These are phyloP conservation scores for Oncorhynchus clarkii DNA, from an alignment of 2,113 vertebrate species.

Conservation along the genomic window DNA sequence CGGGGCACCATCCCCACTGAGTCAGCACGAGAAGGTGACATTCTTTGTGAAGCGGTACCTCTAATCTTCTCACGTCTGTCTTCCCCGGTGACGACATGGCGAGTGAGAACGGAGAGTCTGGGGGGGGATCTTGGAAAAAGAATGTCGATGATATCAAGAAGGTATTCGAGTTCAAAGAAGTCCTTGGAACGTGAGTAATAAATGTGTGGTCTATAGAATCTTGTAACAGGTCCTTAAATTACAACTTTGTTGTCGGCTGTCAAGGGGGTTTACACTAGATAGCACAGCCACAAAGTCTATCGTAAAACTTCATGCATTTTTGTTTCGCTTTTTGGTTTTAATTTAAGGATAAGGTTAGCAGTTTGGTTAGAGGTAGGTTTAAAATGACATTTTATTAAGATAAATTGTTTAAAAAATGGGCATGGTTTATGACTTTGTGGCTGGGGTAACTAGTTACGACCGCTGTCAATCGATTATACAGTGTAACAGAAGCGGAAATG, in stretches of 20 bases:
- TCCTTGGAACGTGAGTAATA: constrained; percentile 93
- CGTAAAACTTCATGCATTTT: too few species aligned
- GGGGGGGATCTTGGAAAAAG: constrained; percentile 89
- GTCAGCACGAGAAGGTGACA: neutral
- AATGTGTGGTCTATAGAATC: neutral
- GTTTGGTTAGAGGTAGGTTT: too few species aligned
- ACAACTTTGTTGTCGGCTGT: constrained; percentile 50
- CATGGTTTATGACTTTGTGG: too few species aligned
- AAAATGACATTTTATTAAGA: too few species aligned
- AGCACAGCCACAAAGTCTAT: too few species aligned
- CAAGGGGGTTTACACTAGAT: too few species aligned
- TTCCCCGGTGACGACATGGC: constrained; percentile 79
- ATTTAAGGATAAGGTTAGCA: too few species aligned
- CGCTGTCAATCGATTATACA: neutral
- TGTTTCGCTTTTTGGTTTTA: too few species aligned
- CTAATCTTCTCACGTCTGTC: constrained; percentile 1
- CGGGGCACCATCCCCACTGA: too few species aligned
- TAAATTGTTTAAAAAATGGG: too few species aligned
- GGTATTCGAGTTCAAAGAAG: constrained; percentile 96
- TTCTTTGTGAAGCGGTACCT: neutral
- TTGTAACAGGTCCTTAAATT: neutral
- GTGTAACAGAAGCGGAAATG: neutral
- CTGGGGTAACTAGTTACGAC: too few species aligned
- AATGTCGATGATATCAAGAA: constrained; percentile 93
- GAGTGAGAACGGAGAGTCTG: constrained; percentile 87